Base-by-base conservation (phyloP, 2,113 vertebrate genomes). In the Anhinga anhinga region DNA sequence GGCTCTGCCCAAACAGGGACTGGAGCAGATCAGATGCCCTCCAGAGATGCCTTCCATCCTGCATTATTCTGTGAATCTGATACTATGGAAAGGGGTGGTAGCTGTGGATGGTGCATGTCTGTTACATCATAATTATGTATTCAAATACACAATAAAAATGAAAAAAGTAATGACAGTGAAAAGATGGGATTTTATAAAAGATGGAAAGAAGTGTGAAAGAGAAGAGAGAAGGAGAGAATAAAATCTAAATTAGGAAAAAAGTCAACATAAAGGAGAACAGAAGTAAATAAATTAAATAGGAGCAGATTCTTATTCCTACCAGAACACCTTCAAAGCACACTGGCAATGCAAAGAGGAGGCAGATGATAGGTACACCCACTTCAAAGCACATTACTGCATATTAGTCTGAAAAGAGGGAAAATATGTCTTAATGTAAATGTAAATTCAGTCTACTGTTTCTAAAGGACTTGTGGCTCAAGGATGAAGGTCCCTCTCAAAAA, bases 1-100 rank as follows among this genome's bases (percentile, higher is more conserved):
- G 42, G 14, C 4, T 15, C 5, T 86, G 30, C 17, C 59, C 1
- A 4, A 40, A 59, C 0, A 0, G 30, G 21, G 13, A 6, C 18
- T 47, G 11, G 27, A 83, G 34, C 12, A 49, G 56, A 69, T 36
- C 38, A 32, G 21, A 16, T 65, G 18, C 5, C 36, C 55, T 66
- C 67, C 62, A 73, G 42, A 95, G 14, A 70, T 20, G 16, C 25
- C 25, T 82, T 73, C 58, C 49, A 70, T 17, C 58, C 36, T 62
- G 38, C 27, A n/a, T 58, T 86, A 58, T 73, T 95, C 6, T 20
- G 13, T 52, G n/a, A 56, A 83, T 90, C 71, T 65, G 49, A 45
- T 76, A 76, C 49, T 61, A 1, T 61, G 27, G 18, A 32, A 76
- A 90, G 14, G 7, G 18, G 7, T 47, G 38, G 10, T 84, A 82